Evolutionary conservation across 2,888 invertebrate genomes (phyloP).

Genomic region (Linyphia triangularis): DNA sequence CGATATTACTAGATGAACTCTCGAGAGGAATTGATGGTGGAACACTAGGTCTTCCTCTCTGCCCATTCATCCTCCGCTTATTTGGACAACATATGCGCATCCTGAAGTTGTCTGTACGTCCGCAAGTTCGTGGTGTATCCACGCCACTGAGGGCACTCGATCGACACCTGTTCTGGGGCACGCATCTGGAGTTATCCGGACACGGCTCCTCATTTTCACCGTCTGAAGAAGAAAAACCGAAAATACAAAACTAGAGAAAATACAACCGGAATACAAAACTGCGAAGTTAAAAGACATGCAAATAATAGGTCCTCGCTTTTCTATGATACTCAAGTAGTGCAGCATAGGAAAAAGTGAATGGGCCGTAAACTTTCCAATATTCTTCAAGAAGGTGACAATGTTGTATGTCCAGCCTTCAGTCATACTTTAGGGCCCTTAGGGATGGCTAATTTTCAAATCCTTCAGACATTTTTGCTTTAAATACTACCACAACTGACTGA

Average conservation of each 20-base stretch:
- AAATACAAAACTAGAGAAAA: neutral
- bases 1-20: no score
- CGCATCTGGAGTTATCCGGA: neutral
- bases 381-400: neutral
- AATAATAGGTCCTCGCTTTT: no score
- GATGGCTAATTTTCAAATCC: no score
- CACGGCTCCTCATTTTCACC: neutral
- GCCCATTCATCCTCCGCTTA: neutral
- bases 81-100: constrained; percentile 12
- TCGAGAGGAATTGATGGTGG: no score
- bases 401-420: no score
- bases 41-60: neutral
- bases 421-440: no score
- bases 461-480: no score
- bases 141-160: neutral
- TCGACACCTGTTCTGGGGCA: neutral
- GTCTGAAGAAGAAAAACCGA: neutral
- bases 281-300: no score
- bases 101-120: neutral
- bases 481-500: no score
- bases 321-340: no score
- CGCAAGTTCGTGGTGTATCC: neutral
- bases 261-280: no score
- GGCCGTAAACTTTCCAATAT: neutral
- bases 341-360: no score